A percentile compares a stretch with the other conserved stretches of the same genome.
These are phyloP conservation scores for Anoplophora glabripennis DNA, from an alignment of 1,140 invertebrate genomes.

Conservation along the genomic window DNA sequence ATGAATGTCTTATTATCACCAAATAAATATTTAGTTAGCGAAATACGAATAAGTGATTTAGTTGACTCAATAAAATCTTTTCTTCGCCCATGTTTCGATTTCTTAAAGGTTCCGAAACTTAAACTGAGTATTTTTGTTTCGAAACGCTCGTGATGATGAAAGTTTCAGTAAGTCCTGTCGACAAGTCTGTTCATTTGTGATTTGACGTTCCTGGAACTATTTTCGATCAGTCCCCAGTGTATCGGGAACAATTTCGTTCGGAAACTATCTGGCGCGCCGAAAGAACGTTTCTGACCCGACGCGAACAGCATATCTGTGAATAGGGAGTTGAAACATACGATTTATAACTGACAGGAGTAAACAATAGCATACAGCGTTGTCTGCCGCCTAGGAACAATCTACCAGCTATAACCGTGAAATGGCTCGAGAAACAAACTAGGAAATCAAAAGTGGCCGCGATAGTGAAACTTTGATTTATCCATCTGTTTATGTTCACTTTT, in stretches of 20 bases:
- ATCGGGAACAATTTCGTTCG: slow-evolving; percentile 4
- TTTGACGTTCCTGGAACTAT: too few relatives aligned
- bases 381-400: slow-evolving; percentile 17
- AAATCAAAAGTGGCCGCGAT: slow-evolving; percentile 36
- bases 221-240: not conserved
- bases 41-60: too few relatives aligned
- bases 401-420: slow-evolving; percentile 18
- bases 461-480: slow-evolving; percentile 37
- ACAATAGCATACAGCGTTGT: slow-evolving; percentile 20
- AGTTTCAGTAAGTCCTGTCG: too few relatives aligned
- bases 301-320: slow-evolving; percentile 10
- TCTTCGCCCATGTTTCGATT: too few relatives aligned
- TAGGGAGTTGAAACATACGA: slow-evolving; percentile 20
- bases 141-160: too few relatives aligned
- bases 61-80: too few relatives aligned
- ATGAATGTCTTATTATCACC: too few relatives aligned
- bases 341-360: slow-evolving; percentile 32
- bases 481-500: slow-evolving; percentile 32
- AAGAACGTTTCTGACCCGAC: slow-evolving; percentile 7
- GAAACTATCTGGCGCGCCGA: not conserved
- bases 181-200: too few relatives aligned
- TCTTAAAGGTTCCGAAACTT: too few relatives aligned
- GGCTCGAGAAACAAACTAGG: slow-evolving; percentile 22
- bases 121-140: too few relatives aligned
- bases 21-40: too few relatives aligned